Base-by-base conservation (phyloP, 1,140 invertebrate genomes). In the Archivesica marissinica region DNA sequence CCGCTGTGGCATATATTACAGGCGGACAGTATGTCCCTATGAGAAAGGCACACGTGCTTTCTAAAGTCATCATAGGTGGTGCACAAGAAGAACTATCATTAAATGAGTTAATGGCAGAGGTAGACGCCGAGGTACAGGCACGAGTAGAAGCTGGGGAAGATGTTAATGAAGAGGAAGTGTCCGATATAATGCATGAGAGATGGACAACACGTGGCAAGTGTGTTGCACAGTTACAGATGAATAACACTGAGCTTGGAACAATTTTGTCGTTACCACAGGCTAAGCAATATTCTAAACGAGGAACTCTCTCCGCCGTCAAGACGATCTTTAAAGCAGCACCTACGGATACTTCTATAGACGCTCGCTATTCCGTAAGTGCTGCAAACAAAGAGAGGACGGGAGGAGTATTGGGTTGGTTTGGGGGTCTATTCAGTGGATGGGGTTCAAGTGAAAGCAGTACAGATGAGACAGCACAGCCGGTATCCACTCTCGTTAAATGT, bases 51-150 rank as follows among this genome's bases (percentile, higher is more conserved):
- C 84, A 88, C 17, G 38, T 89, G 11, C 79, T 93, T 0, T 87
- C 88, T 2, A 61, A 90, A 38, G 86, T 92, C 1, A 92, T 93
- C 11, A 87, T 93, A 25, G 90, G 90, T 20, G 92, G 92, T 3
- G 92, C 88, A 0, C 88, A 89, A 39, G 91, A 93, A 80, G 92
- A 93, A 81, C 66, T 93, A 44, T 89, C 89, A 1, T 86, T 92
- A 25, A 87, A 92, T 35, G 83, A 89, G 75, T 87, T 88, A 84
- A 92, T 92, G 90, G 85, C 86, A 0, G 90, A 92, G 28, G 89
- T 91, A 0, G 88, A 92, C 54, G 68, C 79, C 35, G 88, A 91
- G 80, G 88, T 92, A 2, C 54, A 88, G 72, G 30, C 64, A 17
- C 88, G 90, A 81, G 72, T 86, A 3, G 52, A 77, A 25, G 56